Evolutionary conservation across 2,113 vertebrate genomes (phyloP), one percentile per base, ranked within the genome.

Genomic region (Sinocyclocheilus anophthalmus): DNA sequence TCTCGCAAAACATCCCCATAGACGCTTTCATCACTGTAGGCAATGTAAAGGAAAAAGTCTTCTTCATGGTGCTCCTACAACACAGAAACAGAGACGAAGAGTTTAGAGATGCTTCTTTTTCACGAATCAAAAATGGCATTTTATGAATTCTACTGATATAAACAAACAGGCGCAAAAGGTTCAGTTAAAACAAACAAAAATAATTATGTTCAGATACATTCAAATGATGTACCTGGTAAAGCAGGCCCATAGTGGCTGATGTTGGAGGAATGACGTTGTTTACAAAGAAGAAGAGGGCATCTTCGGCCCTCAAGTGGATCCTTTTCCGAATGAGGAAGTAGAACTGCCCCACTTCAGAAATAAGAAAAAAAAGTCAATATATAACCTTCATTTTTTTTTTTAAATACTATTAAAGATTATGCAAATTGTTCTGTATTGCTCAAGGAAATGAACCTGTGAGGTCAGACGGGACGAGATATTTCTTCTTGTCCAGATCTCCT

Each of bases 241-340:
- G 95, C 87, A 96, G 95, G 72, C 97, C 97, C 97, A 98, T 97
- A 79, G 97, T 98, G 85, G 97, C 97, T 76, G 96, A 97, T 88
- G 97, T 97, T 82, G 97, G 97, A 87, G 97, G 97, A 94, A 98
- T 98, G 93, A 97, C 97, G 20, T 98, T 98, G 96, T 98, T 98
- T 92, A 98, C 97, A 88, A 98, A 98, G 94, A 97, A 98, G 94
- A 98, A 98, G 67, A 98, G 96, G 20, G 97, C 97, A 22, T 98
- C 97, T 90, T 97, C 97, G 20, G 97, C 97, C 88, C 97, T 92
- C 87, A 98, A 95, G 92, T 98, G 97, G 93, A 98, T 98, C 93
- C 97, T 94, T 94, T 98, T 98, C 86, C 97, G 95, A 91, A 98
- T 98, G 90, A 98, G 96, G 94, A 98, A 98, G 93, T 98, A 98